Conservation (phyloP, 2,797 vertebrate genomes). For the Dermochelys coriacea region DNA sequence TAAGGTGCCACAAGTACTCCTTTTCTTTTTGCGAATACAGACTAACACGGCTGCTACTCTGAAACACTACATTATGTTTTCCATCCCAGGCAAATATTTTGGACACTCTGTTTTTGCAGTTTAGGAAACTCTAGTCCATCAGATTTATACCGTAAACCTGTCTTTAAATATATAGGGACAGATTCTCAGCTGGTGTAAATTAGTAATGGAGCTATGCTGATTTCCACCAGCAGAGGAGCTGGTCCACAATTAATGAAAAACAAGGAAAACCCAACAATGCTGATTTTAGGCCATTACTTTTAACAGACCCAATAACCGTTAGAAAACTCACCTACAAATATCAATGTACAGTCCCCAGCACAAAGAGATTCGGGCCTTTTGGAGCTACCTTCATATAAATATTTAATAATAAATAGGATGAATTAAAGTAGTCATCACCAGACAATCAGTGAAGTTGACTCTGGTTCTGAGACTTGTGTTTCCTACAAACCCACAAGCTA, state of each 20-base stretch:
- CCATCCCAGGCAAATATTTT: neutral
- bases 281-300: neutral
- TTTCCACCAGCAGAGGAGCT: neutral
- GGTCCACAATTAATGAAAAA: slow-evolving; percentile 15
- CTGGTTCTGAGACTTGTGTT: neutral
- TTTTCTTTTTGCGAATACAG: too few relatives aligned
- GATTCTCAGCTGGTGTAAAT: neutral
- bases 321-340: slow-evolving; percentile 24
- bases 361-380: neutral
- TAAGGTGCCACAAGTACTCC: too few relatives aligned
- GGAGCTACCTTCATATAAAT: neutral
- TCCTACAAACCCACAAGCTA: neutral
- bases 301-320: neutral
- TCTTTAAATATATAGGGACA: neutral
- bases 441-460: fast-evolving
- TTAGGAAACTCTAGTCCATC: neutral
- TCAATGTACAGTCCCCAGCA: neutral
- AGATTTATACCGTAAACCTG: neutral
- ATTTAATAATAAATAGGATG: neutral
- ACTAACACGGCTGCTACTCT: too few relatives aligned
- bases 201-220: neutral
- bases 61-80: neutral
- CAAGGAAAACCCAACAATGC: neutral
- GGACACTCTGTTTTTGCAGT: neutral
- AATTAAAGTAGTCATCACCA: slow-evolving; percentile 8